Evolutionary conservation across 2,797 vertebrate species (phyloP), one percentile per base, ranked within the genome.

Genomic region (Huso huso): DNA sequence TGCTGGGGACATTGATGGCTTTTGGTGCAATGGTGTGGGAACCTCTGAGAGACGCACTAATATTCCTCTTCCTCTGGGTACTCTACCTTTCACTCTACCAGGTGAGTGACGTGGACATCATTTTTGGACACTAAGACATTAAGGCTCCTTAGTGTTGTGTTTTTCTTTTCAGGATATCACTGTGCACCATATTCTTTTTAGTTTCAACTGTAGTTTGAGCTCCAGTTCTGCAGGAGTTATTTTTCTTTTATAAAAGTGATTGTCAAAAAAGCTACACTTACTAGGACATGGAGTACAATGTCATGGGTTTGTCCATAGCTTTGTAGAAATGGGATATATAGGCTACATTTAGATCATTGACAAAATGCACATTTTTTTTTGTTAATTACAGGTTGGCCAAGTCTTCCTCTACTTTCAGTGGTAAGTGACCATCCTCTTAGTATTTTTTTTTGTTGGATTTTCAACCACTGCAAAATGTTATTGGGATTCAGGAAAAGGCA

Each of bases 321-420:
- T 9, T 9, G 3, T 53, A 53, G 52, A 53, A 12, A 53, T 53
- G 9, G 4, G 52, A 12, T 12, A 53, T 53, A 12, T 53, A 9
- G 6, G 52, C 52, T 9, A 53, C 9, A 12, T 5, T 6, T 37
- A 37, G 37, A 37, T 12, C 12, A 12, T 53, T 11, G 52, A 6
- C 9, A 53, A 53, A 4, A 8, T 53, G 51, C 6, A 11, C 58
- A 23, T n/a, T 23, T n/a, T 53, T 37, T 37, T 68, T 48, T 69
- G 69, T 23, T 71, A 69, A 63, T 57, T 67, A 13, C 82, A 98
- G 95, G 95, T 97, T 73, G 95, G 95, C 10, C 95, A 97, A 72
- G 94, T 98, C 37, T 98, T 98, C 72, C 91, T 98, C 61, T 98
- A 96, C 79, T 98, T 98, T 80, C 95, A 98, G 79, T 98, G 95